A percentile compares a stretch with the other conserved stretches of the same genome.
Conservation (phyloP, 1,140 invertebrate species). For the Steinernema khuongi region DNA sequence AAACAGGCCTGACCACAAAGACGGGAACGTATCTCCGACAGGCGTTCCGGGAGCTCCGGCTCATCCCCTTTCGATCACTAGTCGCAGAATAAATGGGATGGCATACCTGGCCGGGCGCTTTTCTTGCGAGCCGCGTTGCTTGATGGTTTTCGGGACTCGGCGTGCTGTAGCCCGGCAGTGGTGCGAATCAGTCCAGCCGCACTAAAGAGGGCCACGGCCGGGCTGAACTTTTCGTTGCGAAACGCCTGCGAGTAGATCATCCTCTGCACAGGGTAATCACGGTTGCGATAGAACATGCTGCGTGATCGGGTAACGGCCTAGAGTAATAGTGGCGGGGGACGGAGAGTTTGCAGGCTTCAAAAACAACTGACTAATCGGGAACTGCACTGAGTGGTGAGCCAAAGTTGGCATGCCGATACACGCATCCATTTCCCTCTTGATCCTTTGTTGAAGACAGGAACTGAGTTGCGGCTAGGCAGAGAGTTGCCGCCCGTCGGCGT, state of each 20-base stretch:
- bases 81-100: slow-evolving; percentile 13
- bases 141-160: slow-evolving; percentile 2
- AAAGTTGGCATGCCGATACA: slow-evolving; percentile 19
- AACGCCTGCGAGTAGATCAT: slow-evolving; percentile 49
- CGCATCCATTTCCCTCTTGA: slow-evolving; percentile 12
- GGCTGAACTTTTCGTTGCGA: slow-evolving; percentile 45
- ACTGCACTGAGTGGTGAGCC: slow-evolving; percentile 24
- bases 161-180: slow-evolving; percentile 44
- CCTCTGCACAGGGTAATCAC: slow-evolving; percentile 18
- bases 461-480: neutral
- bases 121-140: slow-evolving; percentile 12
- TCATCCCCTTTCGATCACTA: slow-evolving; percentile 15
- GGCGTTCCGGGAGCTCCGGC: neutral
- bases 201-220: slow-evolving; percentile 47
- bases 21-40: neutral
- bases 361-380: slow-evolving; percentile 18
- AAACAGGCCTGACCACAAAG: slow-evolving; percentile 9
- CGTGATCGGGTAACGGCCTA: neutral
- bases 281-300: slow-evolving; percentile 19
- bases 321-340: neutral
- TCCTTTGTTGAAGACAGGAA: slow-evolving; percentile 12
- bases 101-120: slow-evolving; percentile 12
- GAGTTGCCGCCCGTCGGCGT: neutral
- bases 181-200: slow-evolving; percentile 47
- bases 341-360: slow-evolving; percentile 19